phyloP scores from a whole-genome alignment of 2,888 invertebrate genomes.

The Gastrophysa polygoni region DNA sequence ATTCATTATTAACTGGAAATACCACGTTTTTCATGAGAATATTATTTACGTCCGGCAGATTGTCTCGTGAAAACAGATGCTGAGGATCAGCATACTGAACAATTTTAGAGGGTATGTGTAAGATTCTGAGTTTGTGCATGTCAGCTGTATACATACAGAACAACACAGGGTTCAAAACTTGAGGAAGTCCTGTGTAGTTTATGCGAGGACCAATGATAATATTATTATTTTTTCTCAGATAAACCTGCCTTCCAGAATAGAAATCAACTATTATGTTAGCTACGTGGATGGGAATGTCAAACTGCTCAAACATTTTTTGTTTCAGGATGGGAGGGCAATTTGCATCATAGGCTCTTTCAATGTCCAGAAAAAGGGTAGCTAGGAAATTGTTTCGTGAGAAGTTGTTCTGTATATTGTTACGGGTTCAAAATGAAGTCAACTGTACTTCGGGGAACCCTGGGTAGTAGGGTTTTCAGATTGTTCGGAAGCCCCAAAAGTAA shows the following conservation, averaged over 20 bases:
- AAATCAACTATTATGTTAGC: neutral
- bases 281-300: neutral
- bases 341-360: too few species aligned
- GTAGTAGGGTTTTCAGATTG: too few species aligned
- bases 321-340: too few species aligned
- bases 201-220: slow-evolving; percentile 4
- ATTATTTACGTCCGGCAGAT: neutral
- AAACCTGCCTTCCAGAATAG: neutral
- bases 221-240: slow-evolving; percentile 6
- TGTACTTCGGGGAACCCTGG: too few species aligned
- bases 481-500: too few species aligned
- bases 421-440: too few species aligned
- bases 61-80: neutral
- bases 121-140: neutral
- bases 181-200: slow-evolving; percentile 1
- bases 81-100: slow-evolving; percentile 9
- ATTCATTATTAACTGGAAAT: neutral
- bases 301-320: neutral
- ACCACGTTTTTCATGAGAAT: neutral
- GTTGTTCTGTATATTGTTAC: too few species aligned
- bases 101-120: neutral
- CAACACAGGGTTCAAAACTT: slow-evolving; percentile 6
- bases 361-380: too few species aligned
- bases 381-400: too few species aligned
- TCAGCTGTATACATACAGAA: slow-evolving; percentile 1